Conservation (phyloP, 2,888 invertebrate genomes). For the Synanthedon myopaeformis region DNA sequence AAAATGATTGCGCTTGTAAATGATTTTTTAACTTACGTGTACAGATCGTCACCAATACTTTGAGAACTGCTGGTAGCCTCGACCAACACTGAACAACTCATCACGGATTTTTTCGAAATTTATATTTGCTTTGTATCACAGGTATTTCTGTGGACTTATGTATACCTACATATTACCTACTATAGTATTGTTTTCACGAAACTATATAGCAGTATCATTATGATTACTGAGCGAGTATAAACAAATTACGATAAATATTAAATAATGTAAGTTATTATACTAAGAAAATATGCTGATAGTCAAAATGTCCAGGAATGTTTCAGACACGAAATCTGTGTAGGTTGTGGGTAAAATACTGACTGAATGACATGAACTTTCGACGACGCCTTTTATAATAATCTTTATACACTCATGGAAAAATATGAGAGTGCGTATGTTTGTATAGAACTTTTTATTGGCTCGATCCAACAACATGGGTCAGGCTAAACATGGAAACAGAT, state of each 20-base stretch:
- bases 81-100: conserved; percentile 38
- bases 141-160: background rate
- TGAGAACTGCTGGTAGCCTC: conserved; percentile 42
- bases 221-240: background rate
- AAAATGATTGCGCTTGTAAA: background rate
- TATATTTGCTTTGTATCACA: conserved; percentile 4
- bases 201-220: background rate
- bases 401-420: too few species aligned
- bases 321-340: conserved; percentile 25
- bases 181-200: background rate
- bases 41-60: conserved; percentile 39
- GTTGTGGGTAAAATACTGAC: conserved; percentile 8
- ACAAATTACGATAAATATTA: background rate
- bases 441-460: too few species aligned
- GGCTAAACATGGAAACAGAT: background rate
- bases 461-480: too few species aligned
- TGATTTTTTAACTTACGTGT: conserved; percentile 29
- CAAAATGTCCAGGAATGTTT: background rate
- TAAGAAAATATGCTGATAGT: background rate
- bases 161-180: background rate
- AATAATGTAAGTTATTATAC: background rate
- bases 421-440: too few species aligned
- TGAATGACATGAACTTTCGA: conserved; percentile 4
- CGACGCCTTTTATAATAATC: background rate
- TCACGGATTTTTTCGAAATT: conserved; percentile 17